Conservation (phyloP, 2,113 vertebrate species). For the Gymnocephalus cernua region DNA sequence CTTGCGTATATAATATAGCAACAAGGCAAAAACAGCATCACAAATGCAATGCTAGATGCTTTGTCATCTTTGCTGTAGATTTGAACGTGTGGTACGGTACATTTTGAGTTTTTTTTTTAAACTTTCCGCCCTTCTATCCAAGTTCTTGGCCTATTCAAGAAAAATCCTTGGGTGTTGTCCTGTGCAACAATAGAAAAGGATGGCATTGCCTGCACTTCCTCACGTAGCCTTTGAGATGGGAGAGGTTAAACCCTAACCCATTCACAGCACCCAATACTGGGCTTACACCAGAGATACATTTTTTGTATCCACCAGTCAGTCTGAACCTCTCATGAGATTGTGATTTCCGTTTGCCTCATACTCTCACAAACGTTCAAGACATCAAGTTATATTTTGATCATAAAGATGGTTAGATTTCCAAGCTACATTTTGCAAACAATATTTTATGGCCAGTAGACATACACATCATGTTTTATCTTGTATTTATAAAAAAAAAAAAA, state of each 20-base stretch:
- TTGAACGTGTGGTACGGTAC: neutral
- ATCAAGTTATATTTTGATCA: neutral
- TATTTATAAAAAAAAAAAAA: slow-evolving; percentile 42
- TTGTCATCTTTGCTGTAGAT: slow-evolving; percentile 4
- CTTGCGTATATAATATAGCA: neutral
- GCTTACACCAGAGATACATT: slow-evolving; percentile 47
- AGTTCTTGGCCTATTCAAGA: slow-evolving; percentile 37
- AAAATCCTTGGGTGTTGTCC: slow-evolving; percentile 50
- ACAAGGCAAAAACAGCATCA: neutral
- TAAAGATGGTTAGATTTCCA: neutral
- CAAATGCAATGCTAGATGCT: neutral
- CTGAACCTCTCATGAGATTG: neutral
- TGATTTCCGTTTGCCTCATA: neutral
- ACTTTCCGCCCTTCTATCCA: neutral
- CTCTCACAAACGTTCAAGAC: neutral
- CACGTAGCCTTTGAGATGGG: slow-evolving; percentile 66
- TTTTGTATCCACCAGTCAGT: slow-evolving; percentile 22
- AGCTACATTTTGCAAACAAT: neutral
- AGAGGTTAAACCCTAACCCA: slow-evolving; percentile 31
- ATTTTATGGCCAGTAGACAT: neutral
- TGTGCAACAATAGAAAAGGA: slow-evolving; percentile 41
- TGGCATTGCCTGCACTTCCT: slow-evolving; percentile 62
- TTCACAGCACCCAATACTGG: slow-evolving; percentile 38
- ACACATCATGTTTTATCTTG: slow-evolving; percentile 23
- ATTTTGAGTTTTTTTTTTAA: slow-evolving; percentile 15